A percentile compares a stretch with the other conserved stretches of the same genome.
Evolutionary conservation across 2,888 invertebrate genomes (phyloP).

Genomic region (Zaprionus lineosus): DNA sequence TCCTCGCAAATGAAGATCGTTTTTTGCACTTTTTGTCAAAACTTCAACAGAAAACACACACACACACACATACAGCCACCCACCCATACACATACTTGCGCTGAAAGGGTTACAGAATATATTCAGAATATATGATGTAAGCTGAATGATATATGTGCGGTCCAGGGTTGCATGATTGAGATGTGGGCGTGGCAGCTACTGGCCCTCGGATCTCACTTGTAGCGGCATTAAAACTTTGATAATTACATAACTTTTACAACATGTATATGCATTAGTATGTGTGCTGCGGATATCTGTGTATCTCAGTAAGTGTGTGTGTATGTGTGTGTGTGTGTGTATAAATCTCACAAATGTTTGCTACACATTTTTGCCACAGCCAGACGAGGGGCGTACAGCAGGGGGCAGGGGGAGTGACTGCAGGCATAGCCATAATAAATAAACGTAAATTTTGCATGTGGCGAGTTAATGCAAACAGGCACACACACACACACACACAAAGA

Average conservation of each 20-base stretch:
- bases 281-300: constrained; percentile 22
- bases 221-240: constrained; percentile 75
- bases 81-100: constrained; percentile 10
- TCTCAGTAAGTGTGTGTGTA: constrained; percentile 7
- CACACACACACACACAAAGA: constrained; percentile 27
- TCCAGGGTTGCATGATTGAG: no score
- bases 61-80: constrained; percentile 10
- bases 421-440: constrained; percentile 67
- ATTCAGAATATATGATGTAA: constrained; percentile 46
- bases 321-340: constrained; percentile 2
- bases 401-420: constrained; percentile 26
- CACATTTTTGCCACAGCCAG: constrained; percentile 56
- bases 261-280: constrained; percentile 10
- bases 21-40: not conserved
- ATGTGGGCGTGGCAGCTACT: constrained; percentile 7
- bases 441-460: constrained; percentile 77
- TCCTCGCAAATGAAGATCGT: not conserved
- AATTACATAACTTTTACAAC: constrained; percentile 72
- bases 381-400: constrained; percentile 16
- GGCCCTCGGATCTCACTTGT: constrained; percentile 25
- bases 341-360: constrained; percentile 71
- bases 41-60: constrained; percentile 20
- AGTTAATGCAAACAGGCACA: constrained; percentile 70
- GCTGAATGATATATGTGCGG: constrained; percentile 40
- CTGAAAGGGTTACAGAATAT: constrained; percentile 10